Evolutionary conservation across 2,888 invertebrate species (phyloP).

Genomic region (Aleiodes testaceus): DNA sequence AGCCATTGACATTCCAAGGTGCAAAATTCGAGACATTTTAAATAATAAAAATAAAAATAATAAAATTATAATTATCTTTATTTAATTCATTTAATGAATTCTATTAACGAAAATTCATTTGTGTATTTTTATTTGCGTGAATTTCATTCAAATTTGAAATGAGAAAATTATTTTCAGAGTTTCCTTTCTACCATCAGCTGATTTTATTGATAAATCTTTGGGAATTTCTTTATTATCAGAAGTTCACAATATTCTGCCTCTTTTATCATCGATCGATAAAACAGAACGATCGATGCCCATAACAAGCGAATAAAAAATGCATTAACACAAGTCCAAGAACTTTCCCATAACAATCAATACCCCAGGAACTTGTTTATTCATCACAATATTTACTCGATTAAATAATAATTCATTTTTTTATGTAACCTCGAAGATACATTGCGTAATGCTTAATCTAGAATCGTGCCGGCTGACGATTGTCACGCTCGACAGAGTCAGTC

Average conservation of each 20-base stretch:
- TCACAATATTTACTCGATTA: neutral
- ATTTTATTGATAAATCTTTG: slow-evolving; percentile 19
- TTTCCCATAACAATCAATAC: neutral
- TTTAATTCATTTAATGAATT: too few relatives aligned
- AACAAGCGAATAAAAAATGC: slow-evolving; percentile 22
- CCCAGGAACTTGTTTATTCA: neutral
- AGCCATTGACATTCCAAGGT: slow-evolving; percentile 57
- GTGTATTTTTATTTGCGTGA: too few relatives aligned
- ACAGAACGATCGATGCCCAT: neutral
- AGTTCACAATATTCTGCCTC: neutral
- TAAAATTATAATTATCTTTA: slow-evolving; percentile 50
- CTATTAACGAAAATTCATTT: too few relatives aligned
- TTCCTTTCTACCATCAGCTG: too few relatives aligned
- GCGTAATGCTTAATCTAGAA: slow-evolving; percentile 13
- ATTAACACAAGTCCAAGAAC: neutral
- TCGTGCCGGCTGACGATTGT: slow-evolving; percentile 22
- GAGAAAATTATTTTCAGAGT: too few relatives aligned
- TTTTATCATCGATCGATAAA: neutral
- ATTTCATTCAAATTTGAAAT: too few relatives aligned
- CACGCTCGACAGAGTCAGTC: slow-evolving; percentile 8
- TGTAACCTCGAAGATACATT: slow-evolving; percentile 25
- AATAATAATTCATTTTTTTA: slow-evolving; percentile 8
- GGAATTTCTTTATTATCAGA: neutral
- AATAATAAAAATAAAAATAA: slow-evolving; percentile 50
- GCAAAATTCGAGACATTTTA: slow-evolving; percentile 39